A percentile compares a stretch with the other conserved stretches of the same genome.
Conservation (phyloP, 2,888 invertebrate species). For the Hemicrepidius hirtus region DNA sequence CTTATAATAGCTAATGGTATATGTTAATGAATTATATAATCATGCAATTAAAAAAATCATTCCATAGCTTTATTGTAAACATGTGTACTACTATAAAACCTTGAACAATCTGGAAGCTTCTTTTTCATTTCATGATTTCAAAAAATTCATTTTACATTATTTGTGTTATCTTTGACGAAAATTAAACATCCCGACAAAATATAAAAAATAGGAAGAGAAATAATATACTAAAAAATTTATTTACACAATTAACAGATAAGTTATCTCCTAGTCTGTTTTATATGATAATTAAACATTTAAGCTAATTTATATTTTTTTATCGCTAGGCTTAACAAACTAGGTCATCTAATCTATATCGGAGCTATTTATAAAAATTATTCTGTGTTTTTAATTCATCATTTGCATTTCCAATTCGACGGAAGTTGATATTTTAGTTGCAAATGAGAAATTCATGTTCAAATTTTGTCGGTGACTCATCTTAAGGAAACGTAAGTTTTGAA, state of each 20-base stretch:
- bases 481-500: background rate
- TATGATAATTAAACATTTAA: constrained; percentile 21
- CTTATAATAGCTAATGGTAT: too few species aligned
- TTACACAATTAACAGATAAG: constrained; percentile 24
- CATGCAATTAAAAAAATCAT: too few species aligned
- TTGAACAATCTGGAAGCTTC: too few species aligned
- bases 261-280: background rate
- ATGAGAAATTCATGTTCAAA: background rate
- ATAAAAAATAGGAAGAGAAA: constrained; percentile 14
- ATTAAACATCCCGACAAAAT: constrained; percentile 2
- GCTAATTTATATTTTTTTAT: constrained; percentile 24
- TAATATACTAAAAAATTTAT: constrained; percentile 7
- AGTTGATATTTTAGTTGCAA: background rate
- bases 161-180: constrained; percentile 1
- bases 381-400: constrained; percentile 3
- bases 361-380: constrained; percentile 16
- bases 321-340: constrained; percentile 19
- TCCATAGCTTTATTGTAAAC: too few species aligned
- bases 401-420: background rate
- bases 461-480: background rate
- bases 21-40: too few species aligned
- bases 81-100: too few species aligned
- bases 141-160: too few species aligned
- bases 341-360: constrained; percentile 24
- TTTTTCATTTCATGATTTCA: too few species aligned